Base-by-base conservation (phyloP, 2,113 vertebrate genomes). In the Orycteropus afer region DNA sequence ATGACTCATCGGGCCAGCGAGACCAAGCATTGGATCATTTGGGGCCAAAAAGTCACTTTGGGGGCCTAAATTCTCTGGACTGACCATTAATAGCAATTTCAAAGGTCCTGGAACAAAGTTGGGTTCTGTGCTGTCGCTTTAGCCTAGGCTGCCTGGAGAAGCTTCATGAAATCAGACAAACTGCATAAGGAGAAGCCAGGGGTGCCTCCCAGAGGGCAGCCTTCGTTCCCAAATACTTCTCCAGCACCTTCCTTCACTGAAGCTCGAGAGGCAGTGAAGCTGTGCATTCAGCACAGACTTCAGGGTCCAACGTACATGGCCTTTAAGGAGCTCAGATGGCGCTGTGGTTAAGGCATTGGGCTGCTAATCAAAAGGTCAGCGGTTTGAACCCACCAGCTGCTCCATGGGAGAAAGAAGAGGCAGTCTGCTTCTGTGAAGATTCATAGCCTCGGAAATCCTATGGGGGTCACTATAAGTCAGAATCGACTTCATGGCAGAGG, bases 11-110 rank as follows among this genome's bases (percentile, higher is more conserved):
- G 95, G 78, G 59, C 82, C 69, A 83, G 9, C 10, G 7, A 93
- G 51, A 90, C 78, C 51, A 86, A 95, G 92, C 95, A 96, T 86
- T 83, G 80, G 40, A 93, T 95, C 92, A 79, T 96, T 83, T 86
- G 51, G 42, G 61, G 20, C 79, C 13, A 32, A 74, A 47, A 47
- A 83, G 61, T 95, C 61, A 94, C 71, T 89, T 86, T 86, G n/a
- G 55, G 82, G 40, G 61, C n/a, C 53, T 65, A 40, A 69, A 65
- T 95, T 96, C 80, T 94, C 94, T 92, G 32, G 55, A 94, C 9
- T 93, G 92, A 51, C 49, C 79, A 86, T 93, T 12, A 49, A 69
- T 37, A 79, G 57, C 34, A 69, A 95, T 86, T 93, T 67, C 51
- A 86, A 86, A 59, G 65, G 69, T 13, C 49, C 86, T 69, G 63